Evolutionary conservation across 2,113 vertebrate species (phyloP).

Genomic region (Ranitomeya imitator): DNA sequence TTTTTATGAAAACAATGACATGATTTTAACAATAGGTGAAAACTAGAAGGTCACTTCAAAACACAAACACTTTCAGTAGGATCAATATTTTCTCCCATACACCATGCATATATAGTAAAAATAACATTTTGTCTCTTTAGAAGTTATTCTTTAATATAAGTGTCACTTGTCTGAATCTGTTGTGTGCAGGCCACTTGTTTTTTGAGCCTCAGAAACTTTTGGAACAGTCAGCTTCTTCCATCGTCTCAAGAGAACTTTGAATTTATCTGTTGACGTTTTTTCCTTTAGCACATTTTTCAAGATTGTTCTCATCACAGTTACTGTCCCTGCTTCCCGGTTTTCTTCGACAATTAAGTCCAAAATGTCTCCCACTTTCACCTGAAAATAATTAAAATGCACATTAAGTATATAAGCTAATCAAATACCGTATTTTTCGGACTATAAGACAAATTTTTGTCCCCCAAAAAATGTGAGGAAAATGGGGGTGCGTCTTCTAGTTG

Average conservation of each 20-base stretch:
- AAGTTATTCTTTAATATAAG: neutral
- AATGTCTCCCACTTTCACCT: constrained; percentile 92
- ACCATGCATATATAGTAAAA: constrained; percentile 9
- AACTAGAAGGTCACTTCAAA: neutral
- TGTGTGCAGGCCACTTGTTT: neutral
- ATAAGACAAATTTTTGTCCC: too few relatives aligned
- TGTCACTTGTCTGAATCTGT: neutral
- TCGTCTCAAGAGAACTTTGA: constrained; percentile 82
- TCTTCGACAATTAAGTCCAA: constrained; percentile 86
- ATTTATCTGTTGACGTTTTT: constrained; percentile 77
- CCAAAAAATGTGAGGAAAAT: too few relatives aligned
- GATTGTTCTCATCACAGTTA: constrained; percentile 84
- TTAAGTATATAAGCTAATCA: neutral
- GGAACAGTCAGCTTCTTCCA: constrained; percentile 86
- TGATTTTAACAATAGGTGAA: neutral
- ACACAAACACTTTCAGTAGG: neutral
- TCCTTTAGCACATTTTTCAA: constrained; percentile 77
- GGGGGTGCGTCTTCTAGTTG: too few relatives aligned
- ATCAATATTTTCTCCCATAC: neutral
- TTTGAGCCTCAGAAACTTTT: constrained; percentile 59
- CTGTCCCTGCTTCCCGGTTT: constrained; percentile 78
- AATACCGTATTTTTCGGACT: too few relatives aligned
- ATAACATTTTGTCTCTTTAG: neutral
- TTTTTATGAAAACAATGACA: neutral
- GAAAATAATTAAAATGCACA: neutral